Evolutionary conservation across 2,113 vertebrate genomes (phyloP), one percentile per base, ranked within the genome.

Genomic region (Aramus guarauna): DNA sequence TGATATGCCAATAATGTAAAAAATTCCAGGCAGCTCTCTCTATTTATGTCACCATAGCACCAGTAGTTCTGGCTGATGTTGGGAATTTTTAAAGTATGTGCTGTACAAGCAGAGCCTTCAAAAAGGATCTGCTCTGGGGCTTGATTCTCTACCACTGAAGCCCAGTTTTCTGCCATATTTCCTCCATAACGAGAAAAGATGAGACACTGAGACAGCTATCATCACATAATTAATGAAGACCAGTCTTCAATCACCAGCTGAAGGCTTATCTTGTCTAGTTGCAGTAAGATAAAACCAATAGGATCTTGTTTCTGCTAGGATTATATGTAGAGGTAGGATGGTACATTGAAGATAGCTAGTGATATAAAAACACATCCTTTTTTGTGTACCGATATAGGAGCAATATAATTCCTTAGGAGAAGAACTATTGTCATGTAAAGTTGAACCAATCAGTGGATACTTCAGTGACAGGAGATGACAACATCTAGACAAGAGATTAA

Each of bases 31-130:
- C 89, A 96, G 69, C 62, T 87, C 53, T 91, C 87, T 89, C 60
- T 91, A 69, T 94, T 96, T 96, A n/a, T 91, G 62, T 95, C 93
- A 85, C 91, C 66, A 92, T 89, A 94, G 87, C 58, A 94, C 74
- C 84, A 94, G 80, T 18, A 67, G 52, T 67, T 39, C 74, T 82
- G 74, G 36, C 72, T 94, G 73, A 26, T 39, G 23, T 15, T 68
- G 36, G 27, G 26, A 91, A 68, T 53, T 94, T 89, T 77, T 82
- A 45, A 37, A 64, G 29, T 56, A n/a, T 60, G 17, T 88, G 53
- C 60, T 82, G 39, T 67, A 74, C 8, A 16, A 50, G 62, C 48
- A 48, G 18, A 91, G 21, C 64, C 13, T 73, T 85, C 59, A 43
- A 56, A 84, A 78, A 82, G 3, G 9, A 34, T 89, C 56, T 87